phyloP scores from a whole-genome alignment of 2,797 vertebrate genomes.

The Naso thynnoides region DNA sequence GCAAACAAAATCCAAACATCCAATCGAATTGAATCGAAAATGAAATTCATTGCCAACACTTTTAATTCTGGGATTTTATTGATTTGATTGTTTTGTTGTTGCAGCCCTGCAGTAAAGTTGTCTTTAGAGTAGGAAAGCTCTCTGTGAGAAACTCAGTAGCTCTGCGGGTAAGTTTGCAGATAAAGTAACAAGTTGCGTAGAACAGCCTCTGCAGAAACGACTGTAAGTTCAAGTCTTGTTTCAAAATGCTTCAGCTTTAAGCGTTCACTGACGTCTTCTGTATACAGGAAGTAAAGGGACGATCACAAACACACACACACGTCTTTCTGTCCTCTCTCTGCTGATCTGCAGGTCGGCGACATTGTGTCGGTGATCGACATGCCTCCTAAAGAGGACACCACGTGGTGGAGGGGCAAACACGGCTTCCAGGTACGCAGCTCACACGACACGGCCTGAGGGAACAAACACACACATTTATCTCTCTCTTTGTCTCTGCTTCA shows the following conservation, averaged over 20 bases:
- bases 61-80: no score
- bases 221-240: not conserved
- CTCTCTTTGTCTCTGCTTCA: not conserved
- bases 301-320: not conserved
- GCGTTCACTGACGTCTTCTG: not conserved
- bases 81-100: no score
- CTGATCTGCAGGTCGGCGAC: constrained; percentile 91
- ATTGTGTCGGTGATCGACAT: constrained; percentile 99
- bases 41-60: no score
- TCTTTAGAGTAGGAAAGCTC: no score
- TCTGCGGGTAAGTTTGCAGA: not conserved
- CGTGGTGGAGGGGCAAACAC: constrained; percentile 99
- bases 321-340: constrained; percentile 1
- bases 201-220: not conserved
- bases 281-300: not conserved
- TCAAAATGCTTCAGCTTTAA: not conserved
- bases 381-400: constrained; percentile 98
- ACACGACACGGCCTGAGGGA: not conserved
- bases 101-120: no score
- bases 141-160: constrained; percentile 1
- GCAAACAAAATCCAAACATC: no score
- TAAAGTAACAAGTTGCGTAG: not conserved
- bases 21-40: no score
- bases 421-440: constrained; percentile 92
- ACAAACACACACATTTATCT: not conserved